Conservation (phyloP, 2,797 vertebrate species). For the Anas bahamensis region DNA sequence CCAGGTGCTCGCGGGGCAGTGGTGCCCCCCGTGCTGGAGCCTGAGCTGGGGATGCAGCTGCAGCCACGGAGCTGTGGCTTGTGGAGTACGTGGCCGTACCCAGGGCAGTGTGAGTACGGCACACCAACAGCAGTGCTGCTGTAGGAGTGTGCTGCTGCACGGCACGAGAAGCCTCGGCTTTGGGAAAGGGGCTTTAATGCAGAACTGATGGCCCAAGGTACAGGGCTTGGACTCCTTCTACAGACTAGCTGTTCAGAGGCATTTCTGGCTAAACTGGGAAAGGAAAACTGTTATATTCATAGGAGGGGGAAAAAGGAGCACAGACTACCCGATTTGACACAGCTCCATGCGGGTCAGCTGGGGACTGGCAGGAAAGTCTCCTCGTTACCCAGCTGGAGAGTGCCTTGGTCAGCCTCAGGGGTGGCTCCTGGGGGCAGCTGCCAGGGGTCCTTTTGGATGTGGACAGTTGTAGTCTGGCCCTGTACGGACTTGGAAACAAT, state of each 20-base stretch:
- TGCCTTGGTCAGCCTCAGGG: not conserved
- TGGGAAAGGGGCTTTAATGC: not conserved
- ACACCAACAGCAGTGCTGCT: fast-evolving
- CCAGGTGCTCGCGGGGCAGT: not conserved
- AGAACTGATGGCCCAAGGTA: not conserved
- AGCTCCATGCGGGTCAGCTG: fast-evolving
- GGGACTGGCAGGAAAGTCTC: not conserved
- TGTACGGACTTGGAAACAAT: fast-evolving
- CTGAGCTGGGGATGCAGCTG: not conserved
- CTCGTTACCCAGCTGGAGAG: not conserved
- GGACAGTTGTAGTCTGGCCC: not conserved
- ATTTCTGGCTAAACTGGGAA: not conserved
- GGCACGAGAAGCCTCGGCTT: not conserved
- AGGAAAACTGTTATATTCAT: not conserved
- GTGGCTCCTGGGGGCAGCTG: not conserved
- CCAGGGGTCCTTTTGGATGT: not conserved
- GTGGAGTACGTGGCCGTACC: fast-evolving
- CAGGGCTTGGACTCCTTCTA: not conserved
- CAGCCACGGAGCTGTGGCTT: fast-evolving
- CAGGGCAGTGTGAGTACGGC: not conserved
- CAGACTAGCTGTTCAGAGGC: not conserved
- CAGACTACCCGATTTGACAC: not conserved
- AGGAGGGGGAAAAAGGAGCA: not conserved
- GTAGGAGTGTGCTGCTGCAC: not conserved
- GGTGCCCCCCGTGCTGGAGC: not conserved